Evolutionary conservation across 2,888 invertebrate genomes (phyloP), one percentile per base, ranked within the genome.

Genomic region (Trypoxylon attenuatum): DNA sequence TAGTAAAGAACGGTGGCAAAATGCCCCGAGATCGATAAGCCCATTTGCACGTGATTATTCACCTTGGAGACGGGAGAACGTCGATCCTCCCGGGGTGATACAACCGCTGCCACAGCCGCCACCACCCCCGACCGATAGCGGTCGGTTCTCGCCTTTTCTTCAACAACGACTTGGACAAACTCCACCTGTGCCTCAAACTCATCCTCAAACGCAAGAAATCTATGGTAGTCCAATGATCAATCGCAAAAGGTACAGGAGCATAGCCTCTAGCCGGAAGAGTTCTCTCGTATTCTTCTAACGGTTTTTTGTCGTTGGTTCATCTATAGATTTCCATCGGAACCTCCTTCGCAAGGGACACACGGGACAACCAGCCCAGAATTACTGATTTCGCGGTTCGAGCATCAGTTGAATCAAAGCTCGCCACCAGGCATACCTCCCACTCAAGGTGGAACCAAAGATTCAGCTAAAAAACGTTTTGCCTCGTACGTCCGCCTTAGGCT

Each of bases 401-500:
- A 85, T 63, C 86, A 86, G 18, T 23, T 84, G 27, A 85, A 84
- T 54, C 86, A 85, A 65, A 86, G 87, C 27, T 77, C 84, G 4
- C 75, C 83, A 25, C 67, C 82, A 27, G 58, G 70, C 6, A 67
- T 74, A 29, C 72, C 82, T 23, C 82, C 84, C 13, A 63, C 71
- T 55, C 80, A 83, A 25, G 67, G 72, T 22, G 69, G 67, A 43
- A 76, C 81, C 0, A 87, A 87, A 51, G 87, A 87, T 53, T 87
- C 85, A 16, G 84, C 84, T 33, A 94, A 94, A 89, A 93, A 94
- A 88, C 91, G 94, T 85, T 94, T 94, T 88, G 92, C 94, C 84
- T 93, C 94, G 77, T 94, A 94, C 89, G 93, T 94, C 83, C 94
- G 94, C 89, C 90, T 94, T 88, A 93, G 94, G 89, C 90, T 92